Evolutionary conservation across 2,113 vertebrate genomes (phyloP).

Genomic region (Poecile atricapillus): DNA sequence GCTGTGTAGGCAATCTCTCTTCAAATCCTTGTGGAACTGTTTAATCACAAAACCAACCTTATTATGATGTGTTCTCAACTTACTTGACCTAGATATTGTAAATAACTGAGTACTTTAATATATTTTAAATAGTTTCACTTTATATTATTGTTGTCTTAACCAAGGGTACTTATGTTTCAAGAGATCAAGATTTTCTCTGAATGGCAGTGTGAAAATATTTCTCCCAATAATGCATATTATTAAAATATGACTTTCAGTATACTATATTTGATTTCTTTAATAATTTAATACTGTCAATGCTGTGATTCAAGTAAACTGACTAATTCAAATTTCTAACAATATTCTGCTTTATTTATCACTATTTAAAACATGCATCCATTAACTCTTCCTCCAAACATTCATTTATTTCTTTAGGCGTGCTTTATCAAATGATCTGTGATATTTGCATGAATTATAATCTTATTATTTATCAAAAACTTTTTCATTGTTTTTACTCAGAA

Average conservation of each 20-base stretch:
- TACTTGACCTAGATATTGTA: neutral
- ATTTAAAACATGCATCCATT: slow-evolving; percentile 8
- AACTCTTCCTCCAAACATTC: slow-evolving; percentile 12
- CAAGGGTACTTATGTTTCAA: neutral
- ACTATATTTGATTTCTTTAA: slow-evolving; percentile 30
- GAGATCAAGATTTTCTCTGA: slow-evolving; percentile 25
- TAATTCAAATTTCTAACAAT: neutral
- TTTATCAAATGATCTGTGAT: slow-evolving; percentile 19
- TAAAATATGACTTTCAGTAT: slow-evolving; percentile 33
- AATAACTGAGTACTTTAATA: neutral
- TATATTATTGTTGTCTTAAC: neutral
- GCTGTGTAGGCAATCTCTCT: neutral
- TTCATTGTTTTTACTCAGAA: neutral
- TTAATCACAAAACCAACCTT: neutral
- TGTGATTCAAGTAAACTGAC: neutral
- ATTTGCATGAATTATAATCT: neutral
- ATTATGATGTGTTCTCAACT: neutral
- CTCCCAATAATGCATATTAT: slow-evolving; percentile 1
- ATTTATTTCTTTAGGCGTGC: neutral
- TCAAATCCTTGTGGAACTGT: neutral
- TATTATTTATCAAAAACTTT: neutral
- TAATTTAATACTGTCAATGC: neutral
- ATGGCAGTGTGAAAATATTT: neutral
- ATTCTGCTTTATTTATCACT: slow-evolving; percentile 41
- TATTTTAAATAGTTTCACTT: neutral